These are phyloP conservation scores for Takifugu bimaculatus DNA, from an alignment of 2,113 vertebrate genomes.

Conservation along the genomic window DNA sequence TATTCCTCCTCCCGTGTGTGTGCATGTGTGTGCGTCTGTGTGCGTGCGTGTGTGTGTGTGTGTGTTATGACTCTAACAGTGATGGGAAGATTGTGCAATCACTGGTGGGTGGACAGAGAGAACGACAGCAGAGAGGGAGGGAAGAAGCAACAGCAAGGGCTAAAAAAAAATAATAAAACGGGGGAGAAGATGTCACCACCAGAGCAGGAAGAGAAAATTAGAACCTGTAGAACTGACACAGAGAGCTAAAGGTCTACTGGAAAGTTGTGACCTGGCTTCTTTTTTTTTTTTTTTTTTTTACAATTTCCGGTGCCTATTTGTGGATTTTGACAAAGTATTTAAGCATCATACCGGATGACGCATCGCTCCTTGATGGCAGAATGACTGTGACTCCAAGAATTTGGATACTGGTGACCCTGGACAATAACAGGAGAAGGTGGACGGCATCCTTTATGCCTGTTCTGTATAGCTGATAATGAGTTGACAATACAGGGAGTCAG, in stretches of 20 bases:
- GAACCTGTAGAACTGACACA: constrained; percentile 18
- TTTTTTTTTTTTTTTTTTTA: too few species aligned
- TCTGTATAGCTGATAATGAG: too few species aligned
- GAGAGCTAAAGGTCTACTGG: neutral
- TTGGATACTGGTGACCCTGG: too few species aligned
- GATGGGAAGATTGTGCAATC: constrained; percentile 65
- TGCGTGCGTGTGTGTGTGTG: constrained; percentile 36
- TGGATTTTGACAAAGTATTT: too few species aligned
- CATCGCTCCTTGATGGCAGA: too few species aligned
- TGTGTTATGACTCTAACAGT: constrained; percentile 54
- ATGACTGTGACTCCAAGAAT: too few species aligned
- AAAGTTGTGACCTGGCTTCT: neutral
- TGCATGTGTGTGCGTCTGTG: constrained; percentile 36
- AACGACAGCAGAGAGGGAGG: constrained; percentile 29
- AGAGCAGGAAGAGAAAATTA: constrained; percentile 27
- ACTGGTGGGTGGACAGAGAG: constrained; percentile 49
- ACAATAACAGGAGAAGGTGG: too few species aligned
- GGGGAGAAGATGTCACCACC: constrained; percentile 28
- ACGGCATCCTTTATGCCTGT: too few species aligned
- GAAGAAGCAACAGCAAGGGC: constrained; percentile 27
- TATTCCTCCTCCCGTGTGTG: constrained; percentile 65
- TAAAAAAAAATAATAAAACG: constrained; percentile 27
- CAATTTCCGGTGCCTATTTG: too few species aligned
- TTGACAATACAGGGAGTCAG: too few species aligned
- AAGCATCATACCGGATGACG: too few species aligned